Conservation (phyloP, 2,797 vertebrate species). For the Decapterus maruadsi region DNA sequence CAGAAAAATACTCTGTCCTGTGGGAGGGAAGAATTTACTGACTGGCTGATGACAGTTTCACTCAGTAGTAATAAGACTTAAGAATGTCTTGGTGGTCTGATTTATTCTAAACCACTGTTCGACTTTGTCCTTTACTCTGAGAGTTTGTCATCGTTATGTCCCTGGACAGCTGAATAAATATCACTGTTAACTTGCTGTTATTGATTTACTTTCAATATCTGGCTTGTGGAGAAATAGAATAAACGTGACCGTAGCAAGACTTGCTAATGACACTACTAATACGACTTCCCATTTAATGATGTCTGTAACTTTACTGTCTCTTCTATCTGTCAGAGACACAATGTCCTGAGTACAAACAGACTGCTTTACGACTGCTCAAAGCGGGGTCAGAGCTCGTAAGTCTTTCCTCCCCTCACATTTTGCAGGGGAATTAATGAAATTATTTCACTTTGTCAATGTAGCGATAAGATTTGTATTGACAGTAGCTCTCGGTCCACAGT, state of each 20-base stretch:
- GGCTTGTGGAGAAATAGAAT: background rate
- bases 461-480: conserved; percentile 68
- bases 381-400: background rate
- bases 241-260: background rate
- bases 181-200: background rate
- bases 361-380: conserved; percentile 9
- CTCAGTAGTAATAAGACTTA: background rate
- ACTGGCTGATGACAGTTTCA: background rate
- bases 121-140: background rate
- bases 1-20: background rate
- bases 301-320: background rate
- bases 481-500: conserved; percentile 52
- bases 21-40: too few relatives aligned
- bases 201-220: conserved; percentile 6
- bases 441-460: conserved; percentile 65
- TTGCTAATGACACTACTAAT: background rate
- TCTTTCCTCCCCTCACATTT: conserved; percentile 21
- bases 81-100: background rate
- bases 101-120: background rate
- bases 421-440: conserved; percentile 54
- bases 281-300: background rate
- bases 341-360: background rate
- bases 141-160: background rate
- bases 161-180: background rate
- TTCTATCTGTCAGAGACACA: background rate